These are phyloP conservation scores for Pseudachorutes palmiensis DNA, from an alignment of 1,140 invertebrate genomes.

Conservation along the genomic window DNA sequence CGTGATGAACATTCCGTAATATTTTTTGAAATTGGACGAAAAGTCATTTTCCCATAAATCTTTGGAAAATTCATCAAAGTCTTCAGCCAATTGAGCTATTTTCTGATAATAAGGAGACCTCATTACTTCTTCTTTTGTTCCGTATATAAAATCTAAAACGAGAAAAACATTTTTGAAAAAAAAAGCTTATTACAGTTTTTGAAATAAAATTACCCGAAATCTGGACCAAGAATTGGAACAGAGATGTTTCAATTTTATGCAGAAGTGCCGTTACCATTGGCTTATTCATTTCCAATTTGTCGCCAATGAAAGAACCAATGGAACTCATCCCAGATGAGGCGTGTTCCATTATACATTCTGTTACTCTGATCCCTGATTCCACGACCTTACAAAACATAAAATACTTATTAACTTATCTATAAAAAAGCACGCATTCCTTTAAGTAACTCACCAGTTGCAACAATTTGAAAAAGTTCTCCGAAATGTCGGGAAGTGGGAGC, in stretches of 20 bases:
- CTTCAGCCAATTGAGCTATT: slow-evolving; percentile 66
- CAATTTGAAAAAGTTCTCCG: neutral
- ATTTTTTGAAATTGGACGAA: slow-evolving; percentile 65
- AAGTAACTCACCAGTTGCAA: neutral
- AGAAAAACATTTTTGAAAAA: slow-evolving; percentile 14
- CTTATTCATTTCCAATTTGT: slow-evolving; percentile 32
- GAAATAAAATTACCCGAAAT: slow-evolving; percentile 22
- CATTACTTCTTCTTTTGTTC: slow-evolving; percentile 63
- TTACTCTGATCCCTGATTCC: slow-evolving; percentile 13
- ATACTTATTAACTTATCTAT: too few relatives aligned
- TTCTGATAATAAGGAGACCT: slow-evolving; percentile 69
- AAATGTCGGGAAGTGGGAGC: neutral
- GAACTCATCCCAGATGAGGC: neutral
- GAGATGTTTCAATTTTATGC: slow-evolving; percentile 23
- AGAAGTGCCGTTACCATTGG: slow-evolving; percentile 31
- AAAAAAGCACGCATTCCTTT: too few relatives aligned
- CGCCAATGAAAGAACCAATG: slow-evolving; percentile 12
- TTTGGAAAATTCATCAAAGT: slow-evolving; percentile 64
- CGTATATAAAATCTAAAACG: slow-evolving; percentile 64
- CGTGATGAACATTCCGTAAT: slow-evolving; percentile 50
- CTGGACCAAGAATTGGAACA: slow-evolving; percentile 18
- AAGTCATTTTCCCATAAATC: slow-evolving; percentile 64
- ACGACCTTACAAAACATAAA: slow-evolving; percentile 9
- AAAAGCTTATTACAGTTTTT: slow-evolving; percentile 1
- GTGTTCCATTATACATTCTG: slow-evolving; percentile 19